A percentile compares a stretch with the other conserved stretches of the same genome.
phyloP scores from a whole-genome alignment of 30 jellyfish, hydroid and myxozoan genomes.

The Aurelia sp. region DNA sequence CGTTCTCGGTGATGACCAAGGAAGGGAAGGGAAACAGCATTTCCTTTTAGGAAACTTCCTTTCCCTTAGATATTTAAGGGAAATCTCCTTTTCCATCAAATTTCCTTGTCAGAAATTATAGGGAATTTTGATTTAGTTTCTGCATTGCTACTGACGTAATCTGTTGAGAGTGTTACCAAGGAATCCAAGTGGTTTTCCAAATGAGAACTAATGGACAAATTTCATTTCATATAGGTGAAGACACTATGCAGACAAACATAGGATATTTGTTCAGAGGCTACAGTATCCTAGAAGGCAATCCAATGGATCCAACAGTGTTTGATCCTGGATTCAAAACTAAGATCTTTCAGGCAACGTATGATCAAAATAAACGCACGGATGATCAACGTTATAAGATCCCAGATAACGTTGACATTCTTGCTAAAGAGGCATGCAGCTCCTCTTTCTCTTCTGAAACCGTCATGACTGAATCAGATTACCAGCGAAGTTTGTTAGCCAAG shows the following conservation, averaged over 20 bases:
- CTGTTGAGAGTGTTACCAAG: no score
- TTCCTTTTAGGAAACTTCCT: no score
- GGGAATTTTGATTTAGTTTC: no score
- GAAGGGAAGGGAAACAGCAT: no score
- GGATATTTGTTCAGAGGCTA: conserved; percentile 61
- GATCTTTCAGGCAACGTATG: conserved; percentile 33
- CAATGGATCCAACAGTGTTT: conserved; percentile 27
- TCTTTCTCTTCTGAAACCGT: conserved; percentile 24
- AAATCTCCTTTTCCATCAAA: no score
- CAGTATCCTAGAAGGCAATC: conserved; percentile 54
- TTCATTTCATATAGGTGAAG: neutral
- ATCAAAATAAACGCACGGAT: conserved; percentile 17
- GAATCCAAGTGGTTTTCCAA: no score
- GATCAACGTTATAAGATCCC: conserved; percentile 48
- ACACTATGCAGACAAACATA: conserved; percentile 31
- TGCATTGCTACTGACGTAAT: no score
- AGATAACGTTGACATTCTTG: conserved; percentile 30
- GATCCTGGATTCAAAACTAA: conserved; percentile 50
- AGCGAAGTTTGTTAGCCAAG: conserved; percentile 20
- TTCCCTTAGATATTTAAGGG: no score
- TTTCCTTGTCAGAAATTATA: no score
- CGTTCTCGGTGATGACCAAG: no score
- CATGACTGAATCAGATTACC: conserved; percentile 50
- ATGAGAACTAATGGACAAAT: no score
- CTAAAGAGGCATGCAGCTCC: conserved; percentile 52